Conservation (phyloP, 2,888 invertebrate genomes). For the Nomada fabriciana region DNA sequence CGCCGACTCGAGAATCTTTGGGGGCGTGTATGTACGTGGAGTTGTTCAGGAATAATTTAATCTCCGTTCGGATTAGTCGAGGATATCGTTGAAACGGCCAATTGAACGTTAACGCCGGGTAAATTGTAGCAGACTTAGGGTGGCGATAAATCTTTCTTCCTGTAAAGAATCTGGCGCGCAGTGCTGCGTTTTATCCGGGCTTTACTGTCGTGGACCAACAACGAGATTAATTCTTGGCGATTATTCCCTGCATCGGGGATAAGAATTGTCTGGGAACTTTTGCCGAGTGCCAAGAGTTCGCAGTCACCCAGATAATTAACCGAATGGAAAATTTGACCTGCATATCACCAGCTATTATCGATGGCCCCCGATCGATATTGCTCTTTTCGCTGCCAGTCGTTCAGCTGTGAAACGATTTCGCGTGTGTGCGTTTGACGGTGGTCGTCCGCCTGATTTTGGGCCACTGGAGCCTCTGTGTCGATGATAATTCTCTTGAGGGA, state of each 20-base stretch:
- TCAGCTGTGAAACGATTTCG: constrained; percentile 59
- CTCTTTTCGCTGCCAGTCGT: constrained; percentile 55
- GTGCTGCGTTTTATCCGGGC: neutral
- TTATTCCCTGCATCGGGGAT: neutral
- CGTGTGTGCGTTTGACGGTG: constrained; percentile 31
- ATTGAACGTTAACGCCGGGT: too few species aligned
- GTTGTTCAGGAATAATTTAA: too few species aligned
- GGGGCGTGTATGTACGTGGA: too few species aligned
- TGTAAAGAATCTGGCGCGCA: neutral
- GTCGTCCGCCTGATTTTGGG: neutral
- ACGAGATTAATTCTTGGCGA: constrained; percentile 1
- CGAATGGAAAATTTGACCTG: constrained; percentile 69
- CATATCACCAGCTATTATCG: constrained; percentile 62
- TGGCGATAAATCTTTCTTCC: too few species aligned
- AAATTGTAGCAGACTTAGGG: too few species aligned
- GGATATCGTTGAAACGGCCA: too few species aligned
- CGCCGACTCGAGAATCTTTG: too few species aligned
- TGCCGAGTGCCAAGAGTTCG: constrained; percentile 2
- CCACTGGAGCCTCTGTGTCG: neutral
- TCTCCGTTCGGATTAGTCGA: too few species aligned
- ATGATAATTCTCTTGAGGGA: neutral
- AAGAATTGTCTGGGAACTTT: constrained; percentile 17
- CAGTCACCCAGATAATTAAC: constrained; percentile 64
- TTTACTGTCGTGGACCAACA: constrained; percentile 3
- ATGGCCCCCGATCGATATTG: constrained; percentile 58